Evolutionary conservation across 2,888 invertebrate genomes (phyloP).

Genomic region (Malachius bipustulatus): DNA sequence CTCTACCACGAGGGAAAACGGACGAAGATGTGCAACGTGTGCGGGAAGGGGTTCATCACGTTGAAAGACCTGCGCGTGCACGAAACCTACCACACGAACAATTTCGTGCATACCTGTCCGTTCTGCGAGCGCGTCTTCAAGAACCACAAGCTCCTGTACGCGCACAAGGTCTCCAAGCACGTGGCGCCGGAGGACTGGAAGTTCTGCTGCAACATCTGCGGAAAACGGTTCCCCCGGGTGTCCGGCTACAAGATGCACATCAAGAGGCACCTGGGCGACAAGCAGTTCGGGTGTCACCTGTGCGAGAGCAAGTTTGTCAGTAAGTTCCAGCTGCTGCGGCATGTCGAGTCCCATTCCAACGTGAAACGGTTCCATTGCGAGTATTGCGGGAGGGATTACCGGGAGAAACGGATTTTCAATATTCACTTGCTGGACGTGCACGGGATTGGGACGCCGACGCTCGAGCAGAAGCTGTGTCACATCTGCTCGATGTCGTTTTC

Average conservation of each 20-base stretch:
- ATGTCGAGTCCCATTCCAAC: constrained; percentile 19
- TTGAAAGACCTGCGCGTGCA: constrained; percentile 26
- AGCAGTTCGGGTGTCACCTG: constrained; percentile 19
- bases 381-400: constrained; percentile 41
- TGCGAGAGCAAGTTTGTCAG: constrained; percentile 19
- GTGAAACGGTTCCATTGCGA: constrained; percentile 30
- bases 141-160: constrained; percentile 26
- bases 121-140: constrained; percentile 26
- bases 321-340: constrained; percentile 18
- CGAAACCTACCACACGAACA: constrained; percentile 27
- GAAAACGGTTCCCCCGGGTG: constrained; percentile 19
- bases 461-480: constrained; percentile 28
- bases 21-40: constrained; percentile 26
- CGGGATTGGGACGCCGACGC: constrained; percentile 30
- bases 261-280: constrained; percentile 19
- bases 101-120: constrained; percentile 25
- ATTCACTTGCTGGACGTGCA: constrained; percentile 41
- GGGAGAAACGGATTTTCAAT: constrained; percentile 35
- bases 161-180: constrained; percentile 20
- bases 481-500: constrained; percentile 30
- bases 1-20: constrained; percentile 26
- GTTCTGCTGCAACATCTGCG: constrained; percentile 18
- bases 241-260: constrained; percentile 18
- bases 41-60: constrained; percentile 34
- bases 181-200: constrained; percentile 18